phyloP scores from a whole-genome alignment of 2,113 vertebrate genomes.

The Origma solitaria region DNA sequence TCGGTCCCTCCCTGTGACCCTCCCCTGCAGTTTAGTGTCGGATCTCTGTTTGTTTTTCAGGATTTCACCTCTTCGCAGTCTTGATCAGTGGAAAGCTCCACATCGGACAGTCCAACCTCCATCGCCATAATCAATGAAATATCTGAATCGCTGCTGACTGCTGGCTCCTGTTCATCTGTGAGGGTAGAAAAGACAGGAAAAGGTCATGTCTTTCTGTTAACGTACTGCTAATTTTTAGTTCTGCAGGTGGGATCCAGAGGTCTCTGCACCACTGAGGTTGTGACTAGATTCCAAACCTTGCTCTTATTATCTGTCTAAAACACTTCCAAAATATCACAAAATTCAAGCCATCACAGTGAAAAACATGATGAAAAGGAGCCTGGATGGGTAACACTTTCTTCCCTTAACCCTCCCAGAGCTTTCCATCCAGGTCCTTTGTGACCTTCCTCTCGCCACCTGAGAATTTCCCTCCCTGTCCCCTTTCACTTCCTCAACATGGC shows the following conservation, averaged over 20 bases:
- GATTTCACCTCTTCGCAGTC: conserved; percentile 86
- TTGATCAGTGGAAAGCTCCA: conserved; percentile 85
- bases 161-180: conserved; percentile 88
- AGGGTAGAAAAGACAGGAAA: conserved; percentile 23
- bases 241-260: background rate
- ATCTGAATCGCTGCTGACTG: conserved; percentile 89
- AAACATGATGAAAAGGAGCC: background rate
- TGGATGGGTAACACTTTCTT: background rate
- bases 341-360: background rate
- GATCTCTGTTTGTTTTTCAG: conserved; percentile 60
- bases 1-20: conserved; percentile 37
- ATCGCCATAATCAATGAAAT: conserved; percentile 85
- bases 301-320: background rate
- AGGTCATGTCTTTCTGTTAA: background rate
- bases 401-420: background rate
- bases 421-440: background rate
- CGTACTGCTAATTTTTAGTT: accelerated
- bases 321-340: background rate
- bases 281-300: background rate
- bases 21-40: background rate
- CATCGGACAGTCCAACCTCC: conserved; percentile 84
- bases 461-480: background rate
- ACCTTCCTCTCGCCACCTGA: background rate
- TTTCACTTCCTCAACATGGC: background rate
- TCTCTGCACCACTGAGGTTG: background rate